Evolutionary conservation across 2,888 invertebrate genomes (phyloP).

Genomic region (Scaptomyza polygonia): DNA sequence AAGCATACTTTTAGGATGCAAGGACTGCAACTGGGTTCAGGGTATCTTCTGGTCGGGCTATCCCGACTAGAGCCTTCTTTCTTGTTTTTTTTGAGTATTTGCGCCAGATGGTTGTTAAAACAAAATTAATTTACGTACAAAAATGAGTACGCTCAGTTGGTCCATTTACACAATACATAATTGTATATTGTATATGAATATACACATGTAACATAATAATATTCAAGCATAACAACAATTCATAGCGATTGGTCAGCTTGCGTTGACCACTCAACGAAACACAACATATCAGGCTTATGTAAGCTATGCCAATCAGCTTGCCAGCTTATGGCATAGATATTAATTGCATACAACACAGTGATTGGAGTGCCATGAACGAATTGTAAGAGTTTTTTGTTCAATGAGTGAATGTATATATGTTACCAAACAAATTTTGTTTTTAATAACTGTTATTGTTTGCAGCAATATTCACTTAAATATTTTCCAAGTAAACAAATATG

Average conservation of each 20-base stretch:
- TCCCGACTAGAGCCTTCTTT: too few relatives aligned
- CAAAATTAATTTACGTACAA: not conserved
- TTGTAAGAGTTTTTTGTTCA: conserved; percentile 50
- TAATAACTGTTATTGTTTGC: conserved; percentile 65
- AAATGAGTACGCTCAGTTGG: conserved; percentile 8
- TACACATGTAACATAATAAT: conserved; percentile 46
- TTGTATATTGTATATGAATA: conserved; percentile 22
- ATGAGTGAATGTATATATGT: conserved; percentile 32
- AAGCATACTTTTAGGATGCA: too few relatives aligned
- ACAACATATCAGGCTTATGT: conserved; percentile 62
- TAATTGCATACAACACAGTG: conserved; percentile 63
- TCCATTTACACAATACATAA: conserved; percentile 44
- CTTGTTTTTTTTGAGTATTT: conserved; percentile 1
- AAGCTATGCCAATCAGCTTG: conserved; percentile 68
- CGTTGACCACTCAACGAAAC: conserved; percentile 63
- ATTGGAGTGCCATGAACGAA: conserved; percentile 62
- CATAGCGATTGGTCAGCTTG: conserved; percentile 45
- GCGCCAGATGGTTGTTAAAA: conserved; percentile 8
- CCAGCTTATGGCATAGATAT: conserved; percentile 71
- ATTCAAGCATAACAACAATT: conserved; percentile 53
- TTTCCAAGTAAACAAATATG: conserved; percentile 26
- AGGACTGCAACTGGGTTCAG: too few relatives aligned
- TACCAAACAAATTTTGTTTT: conserved; percentile 61
- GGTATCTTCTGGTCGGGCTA: too few relatives aligned
- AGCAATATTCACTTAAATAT: conserved; percentile 51